phyloP scores from a whole-genome alignment of 2,113 vertebrate species.

The Rhabdomys dilectus region DNA sequence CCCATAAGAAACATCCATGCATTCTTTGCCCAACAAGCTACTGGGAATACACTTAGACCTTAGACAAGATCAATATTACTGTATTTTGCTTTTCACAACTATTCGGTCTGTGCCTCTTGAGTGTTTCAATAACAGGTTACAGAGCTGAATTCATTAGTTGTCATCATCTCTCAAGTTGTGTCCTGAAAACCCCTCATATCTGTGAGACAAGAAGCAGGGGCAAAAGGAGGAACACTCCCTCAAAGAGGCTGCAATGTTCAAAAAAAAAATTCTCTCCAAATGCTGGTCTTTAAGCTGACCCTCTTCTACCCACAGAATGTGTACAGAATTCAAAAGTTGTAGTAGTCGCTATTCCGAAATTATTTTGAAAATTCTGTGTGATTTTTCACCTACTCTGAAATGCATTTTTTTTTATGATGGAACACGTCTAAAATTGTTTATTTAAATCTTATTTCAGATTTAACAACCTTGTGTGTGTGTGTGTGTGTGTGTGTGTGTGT shows the following conservation, averaged over 20 bases:
- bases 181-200: slow-evolving; percentile 3
- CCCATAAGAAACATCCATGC: background rate
- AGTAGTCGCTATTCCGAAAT: slow-evolving; percentile 10
- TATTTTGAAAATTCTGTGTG: slow-evolving; percentile 30
- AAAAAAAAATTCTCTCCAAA: slow-evolving; percentile 7
- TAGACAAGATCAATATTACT: background rate
- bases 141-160: background rate
- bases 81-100: slow-evolving; percentile 21
- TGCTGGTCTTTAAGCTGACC: background rate
- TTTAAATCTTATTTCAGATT: slow-evolving; percentile 17
- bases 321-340: background rate
- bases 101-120: background rate
- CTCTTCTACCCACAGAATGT: background rate
- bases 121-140: background rate
- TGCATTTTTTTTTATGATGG: slow-evolving; percentile 8
- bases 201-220: background rate
- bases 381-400: slow-evolving; percentile 3
- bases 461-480: background rate
- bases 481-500: background rate
- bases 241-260: background rate
- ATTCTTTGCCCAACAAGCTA: background rate
- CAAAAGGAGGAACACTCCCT: background rate
- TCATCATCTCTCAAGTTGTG: background rate
- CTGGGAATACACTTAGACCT: background rate
- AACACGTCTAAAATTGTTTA: background rate